These are phyloP conservation scores for Otolemur crassicaudatus DNA, from an alignment of 2,797 vertebrate species.

Conservation along the genomic window DNA sequence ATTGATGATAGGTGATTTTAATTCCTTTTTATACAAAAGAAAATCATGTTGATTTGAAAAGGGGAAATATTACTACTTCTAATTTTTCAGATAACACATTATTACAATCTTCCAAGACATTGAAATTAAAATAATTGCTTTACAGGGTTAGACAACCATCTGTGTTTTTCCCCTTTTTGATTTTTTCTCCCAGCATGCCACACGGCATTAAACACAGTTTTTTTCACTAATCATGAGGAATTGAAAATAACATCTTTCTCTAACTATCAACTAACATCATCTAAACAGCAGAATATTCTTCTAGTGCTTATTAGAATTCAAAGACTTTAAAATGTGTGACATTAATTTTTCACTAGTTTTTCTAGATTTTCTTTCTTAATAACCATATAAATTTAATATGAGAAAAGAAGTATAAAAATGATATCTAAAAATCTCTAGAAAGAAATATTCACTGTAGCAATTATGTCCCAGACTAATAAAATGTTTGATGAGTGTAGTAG, in stretches of 20 bases:
- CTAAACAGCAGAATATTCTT: background rate
- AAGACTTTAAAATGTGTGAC: background rate
- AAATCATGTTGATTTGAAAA: background rate
- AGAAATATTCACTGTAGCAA: background rate
- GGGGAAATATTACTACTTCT: background rate
- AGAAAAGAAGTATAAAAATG: background rate
- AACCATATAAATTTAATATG: background rate
- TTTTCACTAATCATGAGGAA: background rate
- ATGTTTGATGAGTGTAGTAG: background rate
- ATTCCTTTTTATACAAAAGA: background rate
- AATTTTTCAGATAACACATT: background rate
- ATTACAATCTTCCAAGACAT: background rate
- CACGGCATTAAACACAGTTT: background rate
- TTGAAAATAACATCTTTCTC: slow-evolving; percentile 34
- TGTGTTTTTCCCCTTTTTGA: background rate
- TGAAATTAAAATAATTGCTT: slow-evolving; percentile 18
- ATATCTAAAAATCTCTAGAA: background rate
- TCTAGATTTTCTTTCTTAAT: slow-evolving; percentile 24
- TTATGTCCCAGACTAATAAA: background rate
- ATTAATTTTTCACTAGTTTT: background rate
- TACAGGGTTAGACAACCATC: background rate
- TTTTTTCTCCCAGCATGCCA: background rate
- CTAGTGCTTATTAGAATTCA: background rate
- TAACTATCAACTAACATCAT: background rate
- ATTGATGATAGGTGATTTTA: background rate